Evolutionary conservation across 2,113 vertebrate genomes (phyloP).

Genomic region (Noctilio leporinus): DNA sequence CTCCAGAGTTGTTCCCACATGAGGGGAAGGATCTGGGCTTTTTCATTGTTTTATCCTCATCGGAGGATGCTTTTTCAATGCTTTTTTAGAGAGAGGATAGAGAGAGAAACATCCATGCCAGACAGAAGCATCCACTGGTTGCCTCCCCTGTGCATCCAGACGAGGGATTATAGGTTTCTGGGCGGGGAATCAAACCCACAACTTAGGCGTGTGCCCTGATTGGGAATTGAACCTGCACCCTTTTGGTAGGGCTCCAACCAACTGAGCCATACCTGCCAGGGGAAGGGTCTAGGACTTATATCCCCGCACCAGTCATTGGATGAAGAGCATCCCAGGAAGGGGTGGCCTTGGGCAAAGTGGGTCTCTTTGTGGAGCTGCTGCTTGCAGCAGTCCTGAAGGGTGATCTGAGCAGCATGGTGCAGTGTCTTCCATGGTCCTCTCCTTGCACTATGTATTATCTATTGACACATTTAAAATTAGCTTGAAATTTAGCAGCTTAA

Average conservation of each 20-base stretch:
- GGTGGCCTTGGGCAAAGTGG: not conserved
- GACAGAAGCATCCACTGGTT: too few relatives aligned
- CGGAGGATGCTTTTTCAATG: too few relatives aligned
- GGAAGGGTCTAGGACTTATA: not conserved
- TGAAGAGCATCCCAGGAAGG: not conserved
- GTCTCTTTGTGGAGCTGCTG: not conserved
- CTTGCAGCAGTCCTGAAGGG: not conserved
- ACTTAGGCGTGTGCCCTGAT: too few relatives aligned
- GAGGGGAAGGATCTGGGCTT: not conserved
- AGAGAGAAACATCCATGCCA: too few relatives aligned
- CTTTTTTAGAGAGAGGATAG: too few relatives aligned
- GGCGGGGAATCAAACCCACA: too few relatives aligned
- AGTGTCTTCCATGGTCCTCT: not conserved
- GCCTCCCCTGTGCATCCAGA: too few relatives aligned
- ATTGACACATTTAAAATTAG: not conserved
- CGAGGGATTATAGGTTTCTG: too few relatives aligned
- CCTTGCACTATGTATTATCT: not conserved
- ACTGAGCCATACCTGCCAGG: too few relatives aligned
- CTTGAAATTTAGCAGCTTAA: not conserved
- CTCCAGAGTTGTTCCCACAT: not conserved
- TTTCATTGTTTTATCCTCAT: too few relatives aligned
- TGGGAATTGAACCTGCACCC: too few relatives aligned
- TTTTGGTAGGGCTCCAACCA: too few relatives aligned
- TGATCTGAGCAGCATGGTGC: not conserved
- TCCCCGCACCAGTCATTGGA: not conserved